A percentile compares a stretch with the other conserved stretches of the same genome.
Conservation (phyloP, 2,113 vertebrate species). For the Pelecanus crispus region DNA sequence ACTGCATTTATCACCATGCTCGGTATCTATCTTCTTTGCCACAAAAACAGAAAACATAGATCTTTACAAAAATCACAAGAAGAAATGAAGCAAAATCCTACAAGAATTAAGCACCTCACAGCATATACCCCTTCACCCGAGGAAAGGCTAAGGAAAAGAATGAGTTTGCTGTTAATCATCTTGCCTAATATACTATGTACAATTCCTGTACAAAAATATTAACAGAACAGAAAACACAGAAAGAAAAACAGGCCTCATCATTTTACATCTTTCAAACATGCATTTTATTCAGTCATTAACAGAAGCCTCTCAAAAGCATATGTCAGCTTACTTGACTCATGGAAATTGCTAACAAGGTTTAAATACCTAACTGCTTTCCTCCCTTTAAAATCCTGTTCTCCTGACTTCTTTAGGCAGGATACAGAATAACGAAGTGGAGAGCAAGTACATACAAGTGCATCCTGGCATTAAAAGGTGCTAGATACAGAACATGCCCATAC, state of each 20-base stretch:
- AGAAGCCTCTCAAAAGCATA: not conserved
- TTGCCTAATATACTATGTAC: not conserved
- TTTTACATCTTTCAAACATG: not conserved
- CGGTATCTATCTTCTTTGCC: not conserved
- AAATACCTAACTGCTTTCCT: not conserved
- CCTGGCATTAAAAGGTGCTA: not conserved
- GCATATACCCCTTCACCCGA: not conserved
- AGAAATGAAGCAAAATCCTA: not conserved
- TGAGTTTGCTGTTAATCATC: not conserved
- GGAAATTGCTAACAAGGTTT: not conserved
- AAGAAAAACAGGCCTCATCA: not conserved
- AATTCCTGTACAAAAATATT: not conserved
- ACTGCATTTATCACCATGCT: not conserved
- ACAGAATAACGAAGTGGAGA: not conserved
- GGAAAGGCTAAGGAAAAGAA: not conserved
- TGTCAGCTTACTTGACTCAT: not conserved
- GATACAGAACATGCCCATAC: not conserved
- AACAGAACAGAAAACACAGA: not conserved
- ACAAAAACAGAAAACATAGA: not conserved
- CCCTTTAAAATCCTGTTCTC: not conserved
- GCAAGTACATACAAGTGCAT: not conserved
- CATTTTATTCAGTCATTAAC: not conserved
- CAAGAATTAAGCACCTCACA: not conserved
- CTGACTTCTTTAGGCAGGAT: not conserved
- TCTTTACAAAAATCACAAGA: not conserved